Evolutionary conservation across 2,888 invertebrate genomes (phyloP), one percentile per base, ranked within the genome.

Genomic region (Ophion ellenae): DNA sequence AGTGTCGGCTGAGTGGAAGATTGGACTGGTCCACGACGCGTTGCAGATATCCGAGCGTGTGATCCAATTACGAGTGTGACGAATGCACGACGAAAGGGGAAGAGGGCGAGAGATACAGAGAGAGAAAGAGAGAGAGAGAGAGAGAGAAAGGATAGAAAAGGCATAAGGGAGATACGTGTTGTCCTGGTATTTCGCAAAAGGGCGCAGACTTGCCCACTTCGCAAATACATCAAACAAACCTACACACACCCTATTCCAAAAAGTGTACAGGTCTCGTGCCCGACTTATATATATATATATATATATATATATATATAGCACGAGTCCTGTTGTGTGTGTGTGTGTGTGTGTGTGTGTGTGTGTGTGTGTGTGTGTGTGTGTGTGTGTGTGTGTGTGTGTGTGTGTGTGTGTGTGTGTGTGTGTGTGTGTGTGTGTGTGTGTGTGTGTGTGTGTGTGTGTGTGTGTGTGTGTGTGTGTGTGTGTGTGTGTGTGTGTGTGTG

Each of bases 1-100:
- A 83, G 92, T 92, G 91, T 90, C 90, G 92, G 90, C 92, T 92
- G 92, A 92, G 92, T 92, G 92, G 92, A 92, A 92, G 91, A 92
- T 92, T 92, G 92, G 91, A 91, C 90, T 88, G 90, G 89, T 89
- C 88, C 88, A 86, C 69, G 84, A 88, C 86, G 88, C 88, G 84
- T 85, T 86, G 88, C 84, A 87, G 89, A 90, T 89, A 88, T 87
- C 88, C 88, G 89, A 91, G 90, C 91, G 91, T 92, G 91, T 92
- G 91, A 92, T 92, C 91, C 92, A 92, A 92, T 92, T 91, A 91
- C 91, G 89, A 91, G 79, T 88, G 90, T 90, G 91, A 91, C 91
- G 90, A 88, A 89, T 88, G 89, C 88, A 86, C 86, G 67, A 80
- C 73, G 80, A 81, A 78, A 84, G 81, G 85, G 74, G 67, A 66